Evolutionary conservation across 1,140 invertebrate species (phyloP), one percentile per base, ranked within the genome.

Genomic region (Calliopsis andreniformis): DNA sequence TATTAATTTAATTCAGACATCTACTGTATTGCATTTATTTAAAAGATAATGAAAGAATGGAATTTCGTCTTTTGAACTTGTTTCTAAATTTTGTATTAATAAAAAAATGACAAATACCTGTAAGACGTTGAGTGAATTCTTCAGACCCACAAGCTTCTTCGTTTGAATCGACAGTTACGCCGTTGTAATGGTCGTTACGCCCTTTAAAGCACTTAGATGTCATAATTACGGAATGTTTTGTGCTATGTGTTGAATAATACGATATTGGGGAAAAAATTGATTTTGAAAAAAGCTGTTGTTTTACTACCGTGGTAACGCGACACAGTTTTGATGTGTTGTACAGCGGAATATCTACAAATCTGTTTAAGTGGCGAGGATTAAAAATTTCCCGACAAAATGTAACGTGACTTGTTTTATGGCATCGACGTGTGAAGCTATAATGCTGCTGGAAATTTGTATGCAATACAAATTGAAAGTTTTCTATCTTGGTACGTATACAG

Each of bases 141-240:
- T 87, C 77, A 49, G 80, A 47, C 43, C 92, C 89, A 87, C 94
- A 94, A n/a, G 89, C 82, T 92, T 95, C 93, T 70, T 91, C 81
- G 55, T 87, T 81, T 8, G 95, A 95, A 86, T 95, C 93, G 0
- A 97, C 92, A 6, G 94, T 95, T 14, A 97, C 89, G 3, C 95
- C 96, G 85, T 94, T 94, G 63, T 95, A 96, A 61, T 94, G 92
- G 89, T 96, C 96, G 23, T 84, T 56, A n/a, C 86, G 83, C 0
- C 96, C 96, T 71, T 91, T 80, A 84, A 95, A 95, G 23, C 71
- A 78, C 20, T 32, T 45, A 1, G 64, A 72, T n/a, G 80, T 28
- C 83, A 83, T 87, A 0, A 43, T 55, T 51, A 49, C 1, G 25
- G 55, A 32, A 49, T 6, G 16, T 53, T 59, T 23, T 14, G 16